These are phyloP conservation scores for Drosophila pseudotalamancana DNA, from an alignment of 2,888 invertebrate species.

Conservation along the genomic window DNA sequence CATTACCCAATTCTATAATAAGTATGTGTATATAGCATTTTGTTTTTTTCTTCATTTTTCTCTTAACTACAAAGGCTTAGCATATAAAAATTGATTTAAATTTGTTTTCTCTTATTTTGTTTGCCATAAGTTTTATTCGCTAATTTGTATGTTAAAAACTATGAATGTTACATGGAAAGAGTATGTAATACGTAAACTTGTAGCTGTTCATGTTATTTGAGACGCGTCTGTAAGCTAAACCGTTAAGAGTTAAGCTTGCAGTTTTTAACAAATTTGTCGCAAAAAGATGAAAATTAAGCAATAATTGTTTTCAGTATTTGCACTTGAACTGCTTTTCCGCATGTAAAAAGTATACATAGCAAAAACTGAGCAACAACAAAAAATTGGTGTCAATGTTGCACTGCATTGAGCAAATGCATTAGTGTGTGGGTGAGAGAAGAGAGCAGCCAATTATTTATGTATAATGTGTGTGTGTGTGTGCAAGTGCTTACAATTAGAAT, in stretches of 20 bases:
- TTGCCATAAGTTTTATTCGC: conserved; percentile 46
- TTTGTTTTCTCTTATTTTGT: conserved; percentile 43
- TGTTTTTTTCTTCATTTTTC: conserved; percentile 13
- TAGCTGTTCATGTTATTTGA: conserved; percentile 33
- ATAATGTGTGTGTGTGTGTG: conserved; percentile 9
- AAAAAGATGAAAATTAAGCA: conserved; percentile 51
- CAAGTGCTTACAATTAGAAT: conserved; percentile 62
- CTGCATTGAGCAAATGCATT: conserved; percentile 15
- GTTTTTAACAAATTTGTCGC: conserved; percentile 27
- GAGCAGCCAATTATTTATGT: conserved; percentile 13
- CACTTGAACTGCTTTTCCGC: conserved; percentile 61
- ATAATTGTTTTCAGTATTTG: conserved; percentile 40
- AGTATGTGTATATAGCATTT: conserved; percentile 35
- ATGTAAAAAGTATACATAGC: conserved; percentile 30
- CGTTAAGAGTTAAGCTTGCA: conserved; percentile 38
- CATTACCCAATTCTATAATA: conserved; percentile 47
- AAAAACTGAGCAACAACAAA: conserved; percentile 46
- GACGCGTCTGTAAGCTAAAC: conserved; percentile 23
- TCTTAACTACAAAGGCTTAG: conserved; percentile 65
- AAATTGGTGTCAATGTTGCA: conserved; percentile 69
- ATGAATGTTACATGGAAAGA: conserved; percentile 35
- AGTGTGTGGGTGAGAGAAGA: not conserved
- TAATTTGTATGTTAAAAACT: conserved; percentile 43
- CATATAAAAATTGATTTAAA: conserved; percentile 61
- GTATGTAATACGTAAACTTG: conserved; percentile 26